Evolutionary conservation across 2,888 invertebrate species (phyloP).

Genomic region (Eupelmus urozonus): DNA sequence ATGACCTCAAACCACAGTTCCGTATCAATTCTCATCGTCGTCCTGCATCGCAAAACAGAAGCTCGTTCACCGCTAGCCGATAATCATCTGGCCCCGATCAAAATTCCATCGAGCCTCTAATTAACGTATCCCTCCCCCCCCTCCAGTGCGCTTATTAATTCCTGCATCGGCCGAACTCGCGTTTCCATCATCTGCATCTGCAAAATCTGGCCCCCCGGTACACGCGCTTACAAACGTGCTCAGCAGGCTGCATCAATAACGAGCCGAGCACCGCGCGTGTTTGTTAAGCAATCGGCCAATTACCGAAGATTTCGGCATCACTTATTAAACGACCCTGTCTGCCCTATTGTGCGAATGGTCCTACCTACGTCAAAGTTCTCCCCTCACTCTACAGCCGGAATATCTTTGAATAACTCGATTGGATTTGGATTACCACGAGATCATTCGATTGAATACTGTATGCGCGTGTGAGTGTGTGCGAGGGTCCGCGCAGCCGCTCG

Average conservation of each 20-base stretch:
- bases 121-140: background rate
- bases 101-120: background rate
- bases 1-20: too few relatives aligned
- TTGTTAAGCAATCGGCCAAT: conserved; percentile 30
- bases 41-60: too few relatives aligned
- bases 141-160: background rate
- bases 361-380: background rate
- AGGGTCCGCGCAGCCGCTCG: background rate
- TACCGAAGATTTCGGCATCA: background rate
- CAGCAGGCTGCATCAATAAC: too few relatives aligned
- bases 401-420: conserved; percentile 47
- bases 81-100: background rate
- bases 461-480: background rate
- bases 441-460: conserved; percentile 26
- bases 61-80: too few relatives aligned
- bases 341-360: too few relatives aligned
- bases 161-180: background rate
- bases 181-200: background rate
- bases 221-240: too few relatives aligned
- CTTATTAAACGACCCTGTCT: conserved; percentile 13
- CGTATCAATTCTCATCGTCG: too few relatives aligned
- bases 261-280: background rate
- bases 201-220: background rate
- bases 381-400: conserved; percentile 13
- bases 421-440: conserved; percentile 44